phyloP scores from a whole-genome alignment of 2,113 vertebrate genomes.

The Ornithorhynchus anatinus region DNA sequence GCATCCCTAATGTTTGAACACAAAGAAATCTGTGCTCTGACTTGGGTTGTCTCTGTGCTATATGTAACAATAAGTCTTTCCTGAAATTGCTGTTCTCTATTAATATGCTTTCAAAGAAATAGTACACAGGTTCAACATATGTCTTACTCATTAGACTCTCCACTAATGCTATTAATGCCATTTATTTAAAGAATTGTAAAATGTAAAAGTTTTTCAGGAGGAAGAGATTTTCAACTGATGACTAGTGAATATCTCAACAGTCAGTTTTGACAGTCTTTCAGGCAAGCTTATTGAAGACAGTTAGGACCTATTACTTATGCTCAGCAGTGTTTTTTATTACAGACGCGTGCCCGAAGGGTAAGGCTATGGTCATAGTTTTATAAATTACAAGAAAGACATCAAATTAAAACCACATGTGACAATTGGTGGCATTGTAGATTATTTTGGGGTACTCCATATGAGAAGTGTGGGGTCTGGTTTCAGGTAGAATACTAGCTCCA shows the following conservation, averaged over 20 bases:
- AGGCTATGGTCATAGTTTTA: conserved; percentile 2
- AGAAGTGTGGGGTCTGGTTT: conserved; percentile 16
- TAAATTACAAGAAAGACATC: conserved; percentile 37
- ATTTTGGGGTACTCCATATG: not conserved
- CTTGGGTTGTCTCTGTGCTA: no score
- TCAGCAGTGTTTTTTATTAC: conserved; percentile 35
- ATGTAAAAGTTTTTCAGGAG: conserved; percentile 37
- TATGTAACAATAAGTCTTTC: no score
- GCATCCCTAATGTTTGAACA: no score
- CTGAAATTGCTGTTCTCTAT: no score
- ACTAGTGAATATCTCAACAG: not conserved
- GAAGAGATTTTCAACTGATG: conserved; percentile 30
- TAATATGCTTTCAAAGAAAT: no score
- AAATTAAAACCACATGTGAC: conserved; percentile 42
- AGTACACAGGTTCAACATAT: no score
- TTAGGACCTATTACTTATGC: conserved; percentile 45
- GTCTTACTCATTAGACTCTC: no score
- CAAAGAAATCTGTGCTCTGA: no score
- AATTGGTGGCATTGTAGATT: not conserved
- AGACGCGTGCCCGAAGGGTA: conserved; percentile 26
- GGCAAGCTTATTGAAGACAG: conserved; percentile 19
- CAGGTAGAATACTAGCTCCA: conserved; percentile 5
- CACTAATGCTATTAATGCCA: no score
- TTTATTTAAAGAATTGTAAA: no score
- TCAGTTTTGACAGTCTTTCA: conserved; percentile 27